Conservation (phyloP, 1,140 invertebrate genomes). For the Maniola jurtina region DNA sequence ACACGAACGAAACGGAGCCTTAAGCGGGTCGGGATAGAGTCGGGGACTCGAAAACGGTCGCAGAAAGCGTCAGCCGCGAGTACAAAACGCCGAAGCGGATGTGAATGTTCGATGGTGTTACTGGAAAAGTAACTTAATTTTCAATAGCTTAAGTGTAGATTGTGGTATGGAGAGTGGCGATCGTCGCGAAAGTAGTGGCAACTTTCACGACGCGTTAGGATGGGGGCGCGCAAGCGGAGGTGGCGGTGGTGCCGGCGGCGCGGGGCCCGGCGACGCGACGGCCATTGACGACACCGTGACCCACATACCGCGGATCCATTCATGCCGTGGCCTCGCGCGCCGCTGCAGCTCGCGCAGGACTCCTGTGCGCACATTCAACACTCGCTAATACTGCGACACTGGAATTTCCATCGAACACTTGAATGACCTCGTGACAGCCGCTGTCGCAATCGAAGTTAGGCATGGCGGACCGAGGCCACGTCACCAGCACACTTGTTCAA, state of each 20-base stretch:
- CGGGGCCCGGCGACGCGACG: slow-evolving; percentile 64
- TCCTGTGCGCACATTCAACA: slow-evolving; percentile 43
- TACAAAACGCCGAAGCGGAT: slow-evolving; percentile 72
- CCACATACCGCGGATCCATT: slow-evolving; percentile 73
- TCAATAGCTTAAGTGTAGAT: slow-evolving; percentile 61
- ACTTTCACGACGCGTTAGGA: slow-evolving; percentile 73
- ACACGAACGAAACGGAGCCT: slow-evolving; percentile 39
- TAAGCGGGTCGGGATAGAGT: slow-evolving; percentile 40
- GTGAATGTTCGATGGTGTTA: slow-evolving; percentile 58
- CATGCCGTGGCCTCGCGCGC: slow-evolving; percentile 64
- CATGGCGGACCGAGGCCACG: slow-evolving; percentile 51
- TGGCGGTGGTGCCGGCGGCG: slow-evolving; percentile 44
- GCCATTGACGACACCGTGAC: slow-evolving; percentile 77
- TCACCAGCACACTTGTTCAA: slow-evolving; percentile 76
- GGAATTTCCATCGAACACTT: slow-evolving; percentile 67
- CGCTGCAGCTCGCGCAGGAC: slow-evolving; percentile 55
- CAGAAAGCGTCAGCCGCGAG: slow-evolving; percentile 57
- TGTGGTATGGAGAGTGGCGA: slow-evolving; percentile 37
- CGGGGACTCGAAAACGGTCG: slow-evolving; percentile 24
- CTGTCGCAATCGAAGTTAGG: slow-evolving; percentile 66
- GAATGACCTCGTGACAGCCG: slow-evolving; percentile 67
- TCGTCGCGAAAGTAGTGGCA: slow-evolving; percentile 73
- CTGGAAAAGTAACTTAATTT: slow-evolving; percentile 66
- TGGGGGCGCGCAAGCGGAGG: slow-evolving; percentile 59
- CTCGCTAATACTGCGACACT: slow-evolving; percentile 45